A percentile compares a stretch with the other conserved stretches of the same genome.
phyloP scores from a whole-genome alignment of 1,140 invertebrate species.

The Temnothorax curvispinosus region DNA sequence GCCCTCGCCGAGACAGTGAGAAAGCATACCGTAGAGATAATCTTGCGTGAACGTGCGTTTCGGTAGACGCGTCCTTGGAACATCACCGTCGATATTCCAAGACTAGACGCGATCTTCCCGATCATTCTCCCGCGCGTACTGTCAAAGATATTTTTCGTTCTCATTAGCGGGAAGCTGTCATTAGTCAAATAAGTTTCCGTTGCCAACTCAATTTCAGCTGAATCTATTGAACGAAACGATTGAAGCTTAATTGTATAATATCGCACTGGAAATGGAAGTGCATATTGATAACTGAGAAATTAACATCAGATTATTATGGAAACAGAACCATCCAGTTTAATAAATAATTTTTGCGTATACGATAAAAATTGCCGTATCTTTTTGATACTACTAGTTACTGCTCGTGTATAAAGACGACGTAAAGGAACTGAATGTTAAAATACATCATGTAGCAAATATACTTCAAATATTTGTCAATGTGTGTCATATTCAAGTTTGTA shows the following conservation, averaged over 20 bases:
- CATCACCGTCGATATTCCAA: background rate
- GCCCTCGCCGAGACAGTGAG: background rate
- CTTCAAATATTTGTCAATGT: background rate
- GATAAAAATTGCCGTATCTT: background rate
- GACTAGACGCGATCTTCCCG: background rate
- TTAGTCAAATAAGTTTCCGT: background rate
- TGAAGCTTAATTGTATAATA: background rate
- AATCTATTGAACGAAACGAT: constrained; percentile 12
- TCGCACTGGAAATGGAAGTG: background rate
- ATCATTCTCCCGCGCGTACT: background rate
- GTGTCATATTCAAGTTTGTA: background rate
- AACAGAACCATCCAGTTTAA: background rate
- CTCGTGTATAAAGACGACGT: background rate
- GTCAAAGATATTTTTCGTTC: constrained; percentile 9
- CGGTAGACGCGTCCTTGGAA: constrained; percentile 57
- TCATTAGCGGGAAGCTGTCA: background rate
- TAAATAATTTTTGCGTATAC: background rate
- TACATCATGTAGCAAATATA: background rate
- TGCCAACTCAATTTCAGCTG: background rate
- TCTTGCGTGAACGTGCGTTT: constrained; percentile 53
- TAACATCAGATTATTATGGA: background rate
- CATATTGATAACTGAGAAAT: background rate
- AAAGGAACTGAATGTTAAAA: background rate
- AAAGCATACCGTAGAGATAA: constrained; percentile 20
- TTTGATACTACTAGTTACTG: background rate